These are phyloP conservation scores for Myocastor coypus DNA, from an alignment of 2,113 vertebrate species.

Conservation along the genomic window DNA sequence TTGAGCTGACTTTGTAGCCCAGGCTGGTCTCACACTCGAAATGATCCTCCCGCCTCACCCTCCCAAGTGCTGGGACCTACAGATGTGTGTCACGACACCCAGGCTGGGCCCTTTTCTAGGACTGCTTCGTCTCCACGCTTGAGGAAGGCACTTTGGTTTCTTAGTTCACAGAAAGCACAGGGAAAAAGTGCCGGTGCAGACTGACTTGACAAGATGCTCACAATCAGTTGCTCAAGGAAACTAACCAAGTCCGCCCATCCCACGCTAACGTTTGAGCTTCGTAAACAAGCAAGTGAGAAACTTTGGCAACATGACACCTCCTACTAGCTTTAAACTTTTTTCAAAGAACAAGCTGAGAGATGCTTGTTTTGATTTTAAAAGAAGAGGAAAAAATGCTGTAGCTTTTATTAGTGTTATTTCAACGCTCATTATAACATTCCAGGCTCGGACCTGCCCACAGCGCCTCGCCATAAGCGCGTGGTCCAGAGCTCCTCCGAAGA, in stretches of 20 bases:
- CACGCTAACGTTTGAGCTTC: neutral
- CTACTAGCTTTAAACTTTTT: slow-evolving; percentile 27
- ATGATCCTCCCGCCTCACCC: no score
- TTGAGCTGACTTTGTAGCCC: no score
- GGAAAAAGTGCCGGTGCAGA: neutral
- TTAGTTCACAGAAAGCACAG: neutral
- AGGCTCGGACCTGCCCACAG: slow-evolving; percentile 53
- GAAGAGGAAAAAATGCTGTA: neutral
- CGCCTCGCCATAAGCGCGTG: neutral
- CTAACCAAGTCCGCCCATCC: no score
- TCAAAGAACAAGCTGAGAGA: slow-evolving; percentile 38
- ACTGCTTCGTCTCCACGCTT: neutral
- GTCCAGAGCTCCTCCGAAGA: neutral
- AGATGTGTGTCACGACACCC: no score
- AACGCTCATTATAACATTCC: neutral
- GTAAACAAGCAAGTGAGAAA: neutral
- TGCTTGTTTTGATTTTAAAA: slow-evolving; percentile 58
- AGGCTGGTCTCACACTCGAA: no score
- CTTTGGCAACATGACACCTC: neutral
- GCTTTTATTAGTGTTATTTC: slow-evolving; percentile 55
- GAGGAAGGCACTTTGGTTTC: neutral
- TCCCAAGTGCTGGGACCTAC: no score
- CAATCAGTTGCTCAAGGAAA: neutral
- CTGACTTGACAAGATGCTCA: neutral
- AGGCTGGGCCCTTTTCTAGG: neutral